Evolutionary conservation across 92 coral and sea anemone species (phyloP), one percentile per base, ranked within the genome.

Genomic region (Ricordea florida): DNA sequence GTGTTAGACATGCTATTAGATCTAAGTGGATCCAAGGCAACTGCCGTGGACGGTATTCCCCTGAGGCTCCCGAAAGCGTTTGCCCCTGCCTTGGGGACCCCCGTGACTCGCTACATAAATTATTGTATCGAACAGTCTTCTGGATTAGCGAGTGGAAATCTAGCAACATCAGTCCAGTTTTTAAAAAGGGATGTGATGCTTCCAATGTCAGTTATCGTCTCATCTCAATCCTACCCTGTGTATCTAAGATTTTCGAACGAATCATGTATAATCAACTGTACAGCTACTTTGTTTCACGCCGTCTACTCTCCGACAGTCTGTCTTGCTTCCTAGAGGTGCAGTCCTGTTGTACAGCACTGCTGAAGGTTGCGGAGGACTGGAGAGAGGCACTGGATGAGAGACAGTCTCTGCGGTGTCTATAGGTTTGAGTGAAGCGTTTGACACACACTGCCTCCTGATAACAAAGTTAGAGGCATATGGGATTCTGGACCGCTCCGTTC

Each of bases 121-220:
- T 44, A 78, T 34, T 68, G 62, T 21, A 69, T 68, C 35, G 8
- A 29, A 50, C 41, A 14, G 22, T 36, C 40, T 10, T 14, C 30
- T 74, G 57, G 59, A 40, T 51, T 13, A 62, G 37, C 14, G 41
- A 42, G 72, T 66, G 83, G 83, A 76, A 77, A 77, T 18, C 64
- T 32, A 77, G 84, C 55, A 77, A 68, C 47, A 52, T 68, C 44
- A 68, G 76, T 50, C 76, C 76, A 30, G 44, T 66, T 27, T 66
- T 28, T 44, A 76, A 76, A 53, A 76, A 66, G 64, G 76, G 47
- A 24, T 47, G 74, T 51, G 65, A 66, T 15, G 48, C 65, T 10
- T 16, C 31, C 62, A 76, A 76, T 38, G 64, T 18, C 31, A 76
- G 47, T 42, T 76, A 30, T 64, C 78, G 83, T n/a, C 79, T 50